Evolutionary conservation across 2,888 invertebrate genomes (phyloP), one percentile per base, ranked within the genome.

Genomic region (Polia nebulosa): DNA sequence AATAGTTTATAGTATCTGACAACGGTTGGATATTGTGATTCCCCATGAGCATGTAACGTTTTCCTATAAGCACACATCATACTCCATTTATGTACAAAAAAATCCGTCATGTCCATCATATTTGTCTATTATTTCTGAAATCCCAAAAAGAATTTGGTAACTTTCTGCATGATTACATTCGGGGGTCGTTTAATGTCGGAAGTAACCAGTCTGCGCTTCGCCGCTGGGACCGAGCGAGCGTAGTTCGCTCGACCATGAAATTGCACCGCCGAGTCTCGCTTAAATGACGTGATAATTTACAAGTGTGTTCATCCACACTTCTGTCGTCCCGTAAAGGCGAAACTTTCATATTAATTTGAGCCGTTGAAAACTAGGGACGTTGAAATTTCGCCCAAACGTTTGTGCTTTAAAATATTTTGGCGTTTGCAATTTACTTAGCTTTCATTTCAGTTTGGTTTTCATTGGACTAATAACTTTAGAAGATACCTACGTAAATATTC

Each of bases 221-320:
- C 80, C 74, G 70, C 55, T 78, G 81, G 76, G 80, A 80, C 76
- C 56, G 66, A 72, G 80, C 61, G 69, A 76, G 79, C 78, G 81
- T 70, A 76, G 80, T 68, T 83, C 86, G 77, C 78, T 87, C 87
- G 85, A 78, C 88, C 90, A 84, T 91, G 90, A 91, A 91, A 91
- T 91, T 91, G 90, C 86, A 84, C 86, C 86, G 82, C 85, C 84
- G 85, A 84, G 85, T 84, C 85, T 85, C 85, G 82, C 80, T 82
- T 88, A 90, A 90, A 91, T 88, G 91, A 88, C 89, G 88, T 88
- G 91, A 90, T 91, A 91, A 91, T 91, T 91, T 90, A 90, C 87
- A 88, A 89, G 85, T 85, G 86, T 85, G 85, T 85, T 88, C 87
- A 83, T 88, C 84, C 83, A 85, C 86, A 85, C 83, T 86, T 85